phyloP scores from a whole-genome alignment of 2,888 invertebrate species.

The Pomacea canaliculata region DNA sequence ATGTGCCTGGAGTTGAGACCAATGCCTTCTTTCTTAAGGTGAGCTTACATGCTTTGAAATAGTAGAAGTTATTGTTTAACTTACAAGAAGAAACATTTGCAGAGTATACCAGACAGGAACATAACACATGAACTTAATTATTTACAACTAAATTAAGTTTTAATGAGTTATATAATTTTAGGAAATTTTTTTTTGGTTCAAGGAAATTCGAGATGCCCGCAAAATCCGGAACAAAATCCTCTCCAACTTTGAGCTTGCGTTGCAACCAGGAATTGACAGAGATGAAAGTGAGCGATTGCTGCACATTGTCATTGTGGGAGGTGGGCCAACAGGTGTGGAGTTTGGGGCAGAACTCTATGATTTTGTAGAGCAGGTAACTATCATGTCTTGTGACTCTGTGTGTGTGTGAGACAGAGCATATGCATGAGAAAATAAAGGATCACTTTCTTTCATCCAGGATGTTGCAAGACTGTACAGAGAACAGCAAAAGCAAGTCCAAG shows the following conservation, averaged over 20 bases:
- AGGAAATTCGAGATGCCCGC: conserved; percentile 70
- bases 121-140: no score
- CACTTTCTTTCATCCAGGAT: conserved; percentile 54
- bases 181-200: not conserved
- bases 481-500: conserved; percentile 55
- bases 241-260: conserved; percentile 68
- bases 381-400: not conserved
- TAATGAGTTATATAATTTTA: no score
- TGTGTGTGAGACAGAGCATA: not conserved
- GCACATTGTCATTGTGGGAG: conserved; percentile 71
- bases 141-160: no score
- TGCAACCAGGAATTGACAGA: conserved; percentile 59
- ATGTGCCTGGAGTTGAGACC: conserved; percentile 69
- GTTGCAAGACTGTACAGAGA: conserved; percentile 64
- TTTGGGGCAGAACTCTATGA: conserved; percentile 71
- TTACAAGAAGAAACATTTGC: no score
- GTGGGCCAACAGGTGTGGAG: conserved; percentile 71
- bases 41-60: not conserved
- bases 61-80: no score
- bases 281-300: conserved; percentile 64
- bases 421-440: no score
- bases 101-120: no score
- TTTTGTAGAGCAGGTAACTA: conserved; percentile 66
- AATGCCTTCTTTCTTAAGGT: conserved; percentile 71
- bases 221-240: conserved; percentile 66